Evolutionary conservation across 1,140 invertebrate species (phyloP), one percentile per base, ranked within the genome.

Genomic region (Schmidtea mediterranea): DNA sequence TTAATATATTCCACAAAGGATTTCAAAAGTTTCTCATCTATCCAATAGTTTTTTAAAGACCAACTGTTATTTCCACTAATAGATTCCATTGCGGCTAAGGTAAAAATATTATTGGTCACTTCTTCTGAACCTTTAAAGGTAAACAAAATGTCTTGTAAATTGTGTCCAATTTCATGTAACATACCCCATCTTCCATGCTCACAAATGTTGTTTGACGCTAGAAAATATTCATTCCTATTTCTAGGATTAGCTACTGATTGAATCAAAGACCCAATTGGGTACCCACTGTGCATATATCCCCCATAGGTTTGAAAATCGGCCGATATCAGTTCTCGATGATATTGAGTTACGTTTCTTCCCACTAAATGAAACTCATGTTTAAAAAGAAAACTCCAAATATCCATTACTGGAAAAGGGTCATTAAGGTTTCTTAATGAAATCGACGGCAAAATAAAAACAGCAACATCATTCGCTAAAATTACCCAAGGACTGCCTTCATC

Each of bases 111-210:
- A 22, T 46, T 45, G 6, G 56, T 57, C 0, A 57, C 56, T 40
- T 57, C 56, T 1, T 6, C 37, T 9, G 54, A 54, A 9, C 54
- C 56, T 2, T 48, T 22, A 48, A 55, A 57, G 1, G 55, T 56
- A 54, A 54, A 57, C 8, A 39, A 15, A 8, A 12, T 1, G 23
- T 45, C 24, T 47, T 57, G 56, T 24, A 57, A 52, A 39, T 57
- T 57, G 46, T 56, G 56, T 10, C 56, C 56, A 1, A 56, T 19
- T 51, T 57, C 55, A 32, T 56, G 55, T 45, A 55, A 57, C 16
- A 55, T 10, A 1, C 54, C 55, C 56, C 55, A 57, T 21, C 36
- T 48, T 9, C 55, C 55, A 21, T 54, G 24, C 24, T 43, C 38
- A 15, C 26, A 23, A 13, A 54, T 39, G 22, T 48, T 46, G 15